Base-by-base conservation (phyloP, 2,113 vertebrate genomes). In the Chaenocephalus aceratus region DNA sequence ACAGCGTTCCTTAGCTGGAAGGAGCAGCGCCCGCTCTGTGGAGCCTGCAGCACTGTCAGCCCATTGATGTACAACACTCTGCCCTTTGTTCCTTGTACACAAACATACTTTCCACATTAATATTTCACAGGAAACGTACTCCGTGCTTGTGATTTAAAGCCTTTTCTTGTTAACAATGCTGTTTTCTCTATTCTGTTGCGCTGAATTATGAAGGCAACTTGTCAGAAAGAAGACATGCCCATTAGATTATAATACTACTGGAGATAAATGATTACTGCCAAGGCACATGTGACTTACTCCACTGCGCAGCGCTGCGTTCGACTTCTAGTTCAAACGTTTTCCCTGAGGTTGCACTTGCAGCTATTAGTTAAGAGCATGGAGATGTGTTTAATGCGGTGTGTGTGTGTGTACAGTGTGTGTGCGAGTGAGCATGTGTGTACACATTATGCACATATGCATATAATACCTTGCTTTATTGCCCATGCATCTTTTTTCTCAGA, bases 71-170 rank as follows among this genome's bases (percentile, higher is more conserved):
- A 93, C 91, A 94, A 94, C 94, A 94, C 89, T 89, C 92, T 91
- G 91, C 86, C 91, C 91, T 92, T 91, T 94, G 92, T 94, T 95
- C 91, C 83, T 84, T 83, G 92, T 88, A 93, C 93, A 93, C 92
- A 94, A 95, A 95, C 94, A 94, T 91, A 92, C 88, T 93, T 94
- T 93, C 89, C 87, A 91, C 94, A 94, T 95, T 82, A 95, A 95
- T 95, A 94, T 95, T 95, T 95, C 84, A 95, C 89, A 87, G 85
- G 86, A 94, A 93, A 92, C 91, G 86, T 90, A 92, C 93, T 93
- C 90, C 63, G 26, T 80, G 89, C 92, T 93, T 88, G 91, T 95
- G 94, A 95, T 95, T 94, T 94, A 95, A 94, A 93, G 93, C 93
- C 84, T 93, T 93, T 93, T 89, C 93, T 94, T 94, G 93, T 95